phyloP scores from a whole-genome alignment of 2,888 invertebrate species.

The Meliscaeva auricollis region DNA sequence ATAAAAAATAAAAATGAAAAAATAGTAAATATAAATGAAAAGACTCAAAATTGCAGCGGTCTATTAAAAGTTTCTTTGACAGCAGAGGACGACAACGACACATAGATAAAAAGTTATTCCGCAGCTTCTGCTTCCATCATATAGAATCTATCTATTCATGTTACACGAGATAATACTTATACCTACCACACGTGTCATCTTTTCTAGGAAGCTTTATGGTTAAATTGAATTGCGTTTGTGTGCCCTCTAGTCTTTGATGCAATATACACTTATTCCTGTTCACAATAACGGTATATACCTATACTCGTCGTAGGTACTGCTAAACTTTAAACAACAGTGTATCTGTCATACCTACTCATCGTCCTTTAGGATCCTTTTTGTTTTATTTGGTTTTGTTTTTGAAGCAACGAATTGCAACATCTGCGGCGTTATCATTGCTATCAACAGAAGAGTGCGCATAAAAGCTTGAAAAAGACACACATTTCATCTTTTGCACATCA shows the following conservation, averaged over 20 bases:
- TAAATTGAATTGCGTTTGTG: conserved; percentile 70
- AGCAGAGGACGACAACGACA: conserved; percentile 45
- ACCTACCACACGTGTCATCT: conserved; percentile 17
- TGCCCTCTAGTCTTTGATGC: conserved; percentile 52
- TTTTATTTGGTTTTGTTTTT: conserved; percentile 23
- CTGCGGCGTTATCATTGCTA: conserved; percentile 58
- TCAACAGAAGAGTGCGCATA: conserved; percentile 43
- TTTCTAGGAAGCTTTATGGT: conserved; percentile 53
- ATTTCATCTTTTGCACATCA: conserved; percentile 68
- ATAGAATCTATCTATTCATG: conserved; percentile 22
- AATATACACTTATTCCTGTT: conserved; percentile 14
- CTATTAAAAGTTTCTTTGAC: conserved; percentile 73
- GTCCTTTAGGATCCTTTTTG: conserved; percentile 2
- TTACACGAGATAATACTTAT: conserved; percentile 24
- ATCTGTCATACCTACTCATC: neutral
- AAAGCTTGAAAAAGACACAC: conserved; percentile 36
- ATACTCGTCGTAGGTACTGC: neutral
- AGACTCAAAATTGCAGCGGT: conserved; percentile 63
- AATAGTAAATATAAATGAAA: neutral
- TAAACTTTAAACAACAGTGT: conserved; percentile 9
- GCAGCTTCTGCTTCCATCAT: conserved; percentile 19
- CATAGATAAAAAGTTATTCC: conserved; percentile 48
- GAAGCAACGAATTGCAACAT: conserved; percentile 50
- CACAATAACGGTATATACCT: neutral
- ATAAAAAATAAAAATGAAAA: neutral